phyloP scores from a whole-genome alignment of 1,140 invertebrate species.

The Trachymyrmex cornetzi region DNA sequence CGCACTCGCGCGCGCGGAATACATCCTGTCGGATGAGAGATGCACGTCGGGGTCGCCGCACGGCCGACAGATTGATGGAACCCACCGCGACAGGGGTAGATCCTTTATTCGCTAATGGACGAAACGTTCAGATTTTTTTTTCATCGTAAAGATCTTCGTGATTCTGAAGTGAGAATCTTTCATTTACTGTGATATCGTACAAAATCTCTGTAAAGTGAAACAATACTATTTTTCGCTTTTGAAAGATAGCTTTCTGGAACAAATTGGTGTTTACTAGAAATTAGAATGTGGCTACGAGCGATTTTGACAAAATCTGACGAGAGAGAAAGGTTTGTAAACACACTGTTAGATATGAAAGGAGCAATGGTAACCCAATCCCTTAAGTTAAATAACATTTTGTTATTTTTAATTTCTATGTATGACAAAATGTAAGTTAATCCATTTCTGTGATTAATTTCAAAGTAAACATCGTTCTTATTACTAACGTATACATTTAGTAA shows the following conservation, averaged over 20 bases:
- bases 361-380: too few species aligned
- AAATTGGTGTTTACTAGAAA: background rate
- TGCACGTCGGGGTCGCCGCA: constrained; percentile 50
- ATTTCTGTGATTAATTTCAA: too few species aligned
- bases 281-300: too few species aligned
- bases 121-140: constrained; percentile 35
- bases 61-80: constrained; percentile 68
- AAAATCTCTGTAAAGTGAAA: background rate
- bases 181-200: background rate
- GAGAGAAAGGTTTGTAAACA: too few species aligned
- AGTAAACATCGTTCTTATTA: too few species aligned
- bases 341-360: too few species aligned
- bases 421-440: too few species aligned
- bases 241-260: background rate
- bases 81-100: constrained; percentile 31
- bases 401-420: too few species aligned
- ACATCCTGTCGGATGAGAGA: constrained; percentile 68
- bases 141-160: background rate
- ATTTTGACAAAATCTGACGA: too few species aligned
- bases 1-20: constrained; percentile 55
- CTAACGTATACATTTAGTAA: too few species aligned
- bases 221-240: background rate
- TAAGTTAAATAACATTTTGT: too few species aligned
- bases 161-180: constrained; percentile 14
- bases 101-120: constrained; percentile 61